phyloP scores from a whole-genome alignment of 1,140 invertebrate genomes.

The Pachyrhynchus sulphureomaculatus region DNA sequence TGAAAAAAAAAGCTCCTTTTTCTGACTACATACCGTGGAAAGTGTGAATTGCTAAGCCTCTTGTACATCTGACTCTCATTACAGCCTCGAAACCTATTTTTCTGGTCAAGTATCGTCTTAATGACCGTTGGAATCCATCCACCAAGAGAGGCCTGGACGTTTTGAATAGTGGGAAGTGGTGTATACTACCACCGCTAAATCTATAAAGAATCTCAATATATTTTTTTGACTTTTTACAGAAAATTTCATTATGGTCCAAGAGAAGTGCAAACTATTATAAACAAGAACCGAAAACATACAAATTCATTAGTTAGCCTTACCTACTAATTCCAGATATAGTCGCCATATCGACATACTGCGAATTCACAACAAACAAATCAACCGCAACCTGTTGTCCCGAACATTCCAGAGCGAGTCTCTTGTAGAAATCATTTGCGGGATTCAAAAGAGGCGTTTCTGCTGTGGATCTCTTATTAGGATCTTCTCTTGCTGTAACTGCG shows the following conservation, averaged over 20 bases:
- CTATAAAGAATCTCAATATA: conserved; percentile 45
- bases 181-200: conserved; percentile 92
- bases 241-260: too few relatives aligned
- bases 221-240: too few relatives aligned
- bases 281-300: too few relatives aligned
- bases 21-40: conserved; percentile 84
- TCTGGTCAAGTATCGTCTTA: conserved; percentile 88
- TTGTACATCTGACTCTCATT: conserved; percentile 93
- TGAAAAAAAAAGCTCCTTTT: too few relatives aligned
- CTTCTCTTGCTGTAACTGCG: conserved; percentile 79
- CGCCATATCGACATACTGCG: conserved; percentile 91
- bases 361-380: conserved; percentile 92
- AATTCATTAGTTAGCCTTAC: too few relatives aligned
- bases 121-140: conserved; percentile 73
- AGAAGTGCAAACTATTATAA: too few relatives aligned
- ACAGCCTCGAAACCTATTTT: conserved; percentile 99
- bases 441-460: conserved; percentile 84
- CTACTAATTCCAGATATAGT: conserved; percentile 88
- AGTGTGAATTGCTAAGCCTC: conserved; percentile 91
- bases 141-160: conserved; percentile 67
- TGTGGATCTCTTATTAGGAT: conserved; percentile 77
- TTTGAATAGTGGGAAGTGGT: conserved; percentile 91
- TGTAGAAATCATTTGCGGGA: conserved; percentile 98
- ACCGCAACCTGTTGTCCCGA: conserved; percentile 95
- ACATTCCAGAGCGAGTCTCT: conserved; percentile 93